Evolutionary conservation across 2,797 vertebrate species (phyloP).

Genomic region (Dendrocincla tyrannina): DNA sequence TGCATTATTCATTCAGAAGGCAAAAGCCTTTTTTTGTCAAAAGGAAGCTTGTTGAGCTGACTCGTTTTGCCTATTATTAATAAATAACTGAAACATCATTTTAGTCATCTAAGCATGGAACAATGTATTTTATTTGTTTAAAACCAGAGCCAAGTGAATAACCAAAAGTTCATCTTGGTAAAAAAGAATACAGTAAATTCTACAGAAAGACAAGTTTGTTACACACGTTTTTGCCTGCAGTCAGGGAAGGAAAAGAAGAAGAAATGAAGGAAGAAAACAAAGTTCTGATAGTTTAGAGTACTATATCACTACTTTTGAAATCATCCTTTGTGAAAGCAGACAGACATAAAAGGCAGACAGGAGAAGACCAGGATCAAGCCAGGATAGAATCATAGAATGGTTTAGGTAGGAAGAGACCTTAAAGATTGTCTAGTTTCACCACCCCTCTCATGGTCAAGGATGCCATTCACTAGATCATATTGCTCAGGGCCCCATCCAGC

Average conservation of each 20-base stretch:
- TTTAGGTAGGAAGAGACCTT: not conserved
- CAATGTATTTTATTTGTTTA: not conserved
- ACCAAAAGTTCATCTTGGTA: not conserved
- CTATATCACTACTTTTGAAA: not conserved
- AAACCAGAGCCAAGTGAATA: not conserved
- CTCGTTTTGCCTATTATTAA: not conserved
- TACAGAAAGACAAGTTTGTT: not conserved
- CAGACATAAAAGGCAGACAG: not conserved
- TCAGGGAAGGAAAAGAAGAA: not conserved
- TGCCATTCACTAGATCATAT: not conserved
- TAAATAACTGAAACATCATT: not conserved
- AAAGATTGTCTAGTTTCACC: not conserved
- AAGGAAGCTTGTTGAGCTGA: not conserved
- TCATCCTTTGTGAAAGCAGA: not conserved
- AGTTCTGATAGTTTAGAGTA: not conserved
- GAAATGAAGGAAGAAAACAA: not conserved
- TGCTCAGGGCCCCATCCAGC: not conserved
- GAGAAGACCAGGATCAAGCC: not conserved
- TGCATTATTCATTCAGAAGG: conserved; percentile 40
- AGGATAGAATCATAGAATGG: not conserved
- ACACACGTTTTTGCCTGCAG: not conserved
- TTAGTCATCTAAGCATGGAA: not conserved
- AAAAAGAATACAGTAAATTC: not conserved
- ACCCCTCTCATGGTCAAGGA: too few relatives aligned
- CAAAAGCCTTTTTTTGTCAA: conserved; percentile 21